Evolutionary conservation across 2,113 vertebrate species (phyloP).

Genomic region (Gavia stellata): DNA sequence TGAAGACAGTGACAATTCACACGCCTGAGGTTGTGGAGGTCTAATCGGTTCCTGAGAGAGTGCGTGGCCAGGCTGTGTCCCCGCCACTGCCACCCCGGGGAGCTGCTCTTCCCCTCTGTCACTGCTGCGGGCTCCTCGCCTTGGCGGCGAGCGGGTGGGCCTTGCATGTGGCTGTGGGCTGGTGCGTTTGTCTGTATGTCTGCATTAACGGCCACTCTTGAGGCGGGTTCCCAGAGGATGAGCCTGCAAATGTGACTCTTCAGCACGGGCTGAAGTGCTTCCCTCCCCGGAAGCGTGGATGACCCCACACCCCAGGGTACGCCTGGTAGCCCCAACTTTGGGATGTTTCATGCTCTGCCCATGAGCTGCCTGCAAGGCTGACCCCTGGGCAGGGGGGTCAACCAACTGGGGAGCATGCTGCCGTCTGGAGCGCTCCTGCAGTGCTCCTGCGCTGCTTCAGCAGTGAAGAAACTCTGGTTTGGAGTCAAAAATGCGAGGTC

Average conservation of each 20-base stretch:
- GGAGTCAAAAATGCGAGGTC: neutral
- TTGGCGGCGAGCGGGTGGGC: rapidly evolving
- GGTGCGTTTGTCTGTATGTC: rapidly evolving
- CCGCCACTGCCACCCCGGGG: neutral
- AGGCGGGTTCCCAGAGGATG: neutral
- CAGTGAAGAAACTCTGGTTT: neutral
- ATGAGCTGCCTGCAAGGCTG: neutral
- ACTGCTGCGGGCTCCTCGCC: neutral
- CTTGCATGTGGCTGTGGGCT: neutral
- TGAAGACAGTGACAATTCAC: neutral
- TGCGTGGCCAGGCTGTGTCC: neutral
- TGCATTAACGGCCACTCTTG: neutral
- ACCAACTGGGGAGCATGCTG: neutral
- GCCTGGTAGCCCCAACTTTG: neutral
- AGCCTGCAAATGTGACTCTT: neutral
- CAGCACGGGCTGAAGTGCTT: neutral
- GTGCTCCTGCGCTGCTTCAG: neutral
- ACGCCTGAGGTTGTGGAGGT: neutral
- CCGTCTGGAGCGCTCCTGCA: neutral
- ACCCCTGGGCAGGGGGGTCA: rapidly evolving
- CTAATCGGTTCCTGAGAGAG: rapidly evolving
- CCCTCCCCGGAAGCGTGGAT: neutral
- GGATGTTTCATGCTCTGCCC: rapidly evolving
- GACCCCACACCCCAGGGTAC: rapidly evolving
- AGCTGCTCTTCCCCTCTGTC: neutral